Evolutionary conservation across 2,888 invertebrate species (phyloP).

Genomic region (Tribolium freemani): DNA sequence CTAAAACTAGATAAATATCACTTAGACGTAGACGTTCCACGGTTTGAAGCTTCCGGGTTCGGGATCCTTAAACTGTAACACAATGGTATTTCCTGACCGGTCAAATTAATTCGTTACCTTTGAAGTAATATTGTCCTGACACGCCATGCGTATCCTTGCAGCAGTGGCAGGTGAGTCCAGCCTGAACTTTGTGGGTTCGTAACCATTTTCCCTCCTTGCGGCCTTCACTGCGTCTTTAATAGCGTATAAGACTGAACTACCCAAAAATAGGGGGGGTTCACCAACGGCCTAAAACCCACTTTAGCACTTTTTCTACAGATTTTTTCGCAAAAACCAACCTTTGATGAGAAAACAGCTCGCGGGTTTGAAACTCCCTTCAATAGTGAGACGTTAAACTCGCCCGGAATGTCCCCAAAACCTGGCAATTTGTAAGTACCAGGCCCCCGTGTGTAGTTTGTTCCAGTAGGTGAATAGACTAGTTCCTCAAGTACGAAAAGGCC

Average conservation of each 20-base stretch:
- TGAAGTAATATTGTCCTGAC: slow-evolving; percentile 84
- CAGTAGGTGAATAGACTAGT: slow-evolving; percentile 87
- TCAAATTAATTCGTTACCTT: slow-evolving; percentile 71
- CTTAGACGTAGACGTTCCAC: slow-evolving; percentile 68
- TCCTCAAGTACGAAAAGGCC: slow-evolving; percentile 94
- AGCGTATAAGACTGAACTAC: slow-evolving; percentile 90
- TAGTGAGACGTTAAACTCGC: slow-evolving; percentile 92
- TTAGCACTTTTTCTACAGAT: not conserved
- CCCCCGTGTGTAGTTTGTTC: slow-evolving; percentile 86
- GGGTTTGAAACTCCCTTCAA: slow-evolving; percentile 93
- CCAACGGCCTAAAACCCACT: slow-evolving; percentile 84
- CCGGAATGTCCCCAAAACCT: slow-evolving; percentile 92
- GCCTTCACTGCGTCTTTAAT: slow-evolving; percentile 89
- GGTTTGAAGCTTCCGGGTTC: slow-evolving; percentile 72
- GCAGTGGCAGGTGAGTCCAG: slow-evolving; percentile 90
- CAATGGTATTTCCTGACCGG: not conserved
- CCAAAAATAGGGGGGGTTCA: slow-evolving; percentile 94
- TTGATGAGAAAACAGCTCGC: slow-evolving; percentile 94
- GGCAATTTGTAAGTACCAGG: slow-evolving; percentile 97
- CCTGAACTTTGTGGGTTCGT: slow-evolving; percentile 71
- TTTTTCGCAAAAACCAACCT: slow-evolving; percentile 71
- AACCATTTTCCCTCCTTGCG: slow-evolving; percentile 80
- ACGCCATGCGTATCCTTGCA: slow-evolving; percentile 90
- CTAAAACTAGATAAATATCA: not conserved
- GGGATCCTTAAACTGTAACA: slow-evolving; percentile 72